Evolutionary conservation across 2,113 vertebrate species (phyloP).

Genomic region (Psophia crepitans): DNA sequence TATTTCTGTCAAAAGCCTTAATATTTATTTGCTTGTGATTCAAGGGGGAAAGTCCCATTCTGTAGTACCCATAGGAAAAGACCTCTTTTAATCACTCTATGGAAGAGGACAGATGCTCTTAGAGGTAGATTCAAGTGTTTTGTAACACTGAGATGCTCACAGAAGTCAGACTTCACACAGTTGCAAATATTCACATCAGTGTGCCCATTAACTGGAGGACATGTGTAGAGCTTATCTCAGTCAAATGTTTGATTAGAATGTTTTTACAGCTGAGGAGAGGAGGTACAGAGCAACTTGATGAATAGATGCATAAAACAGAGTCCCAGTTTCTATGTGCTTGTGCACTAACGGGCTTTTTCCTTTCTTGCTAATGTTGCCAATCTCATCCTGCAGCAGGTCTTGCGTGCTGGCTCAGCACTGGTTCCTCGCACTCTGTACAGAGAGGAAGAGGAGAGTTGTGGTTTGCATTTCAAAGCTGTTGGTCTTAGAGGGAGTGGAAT

Average conservation of each 20-base stretch:
- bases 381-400: background rate
- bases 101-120: background rate
- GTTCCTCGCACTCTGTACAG: background rate
- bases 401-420: background rate
- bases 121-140: background rate
- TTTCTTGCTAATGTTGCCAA: background rate
- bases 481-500: background rate
- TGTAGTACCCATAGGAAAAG: background rate
- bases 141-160: background rate
- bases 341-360: background rate
- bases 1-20: background rate
- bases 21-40: background rate
- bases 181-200: background rate
- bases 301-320: background rate
- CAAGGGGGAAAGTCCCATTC: background rate
- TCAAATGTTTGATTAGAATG: background rate
- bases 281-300: background rate
- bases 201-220: background rate
- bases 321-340: background rate
- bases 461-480: conserved; percentile 8
- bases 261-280: background rate
- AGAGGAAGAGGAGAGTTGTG: background rate
- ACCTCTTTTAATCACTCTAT: background rate
- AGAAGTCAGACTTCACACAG: background rate
- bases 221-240: background rate